These are phyloP conservation scores for Dasysyrphus albostriatus DNA, from an alignment of 2,888 invertebrate genomes.

Conservation along the genomic window DNA sequence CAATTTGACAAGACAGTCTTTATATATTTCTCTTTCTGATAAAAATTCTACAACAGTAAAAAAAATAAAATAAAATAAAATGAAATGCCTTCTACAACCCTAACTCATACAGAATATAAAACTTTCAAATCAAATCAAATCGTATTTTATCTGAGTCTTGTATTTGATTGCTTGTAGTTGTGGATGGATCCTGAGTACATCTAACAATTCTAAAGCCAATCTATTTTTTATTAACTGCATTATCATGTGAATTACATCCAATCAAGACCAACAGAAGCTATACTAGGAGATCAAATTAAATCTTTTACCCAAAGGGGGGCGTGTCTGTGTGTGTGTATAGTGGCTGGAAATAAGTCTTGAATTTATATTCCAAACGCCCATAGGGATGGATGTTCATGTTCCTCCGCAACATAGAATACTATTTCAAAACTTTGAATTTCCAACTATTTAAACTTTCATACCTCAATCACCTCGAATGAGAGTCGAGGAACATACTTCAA, in stretches of 20 bases:
- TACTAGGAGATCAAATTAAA: slow-evolving; percentile 34
- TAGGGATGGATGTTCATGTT: slow-evolving; percentile 6
- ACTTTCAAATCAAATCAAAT: slow-evolving; percentile 52
- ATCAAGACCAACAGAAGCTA: slow-evolving; percentile 34
- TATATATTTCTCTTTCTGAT: not conserved
- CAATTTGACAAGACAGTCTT: slow-evolving; percentile 2
- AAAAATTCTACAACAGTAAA: not conserved
- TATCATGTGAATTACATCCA: slow-evolving; percentile 60
- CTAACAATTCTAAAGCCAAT: slow-evolving; percentile 26
- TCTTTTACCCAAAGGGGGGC: slow-evolving; percentile 13
- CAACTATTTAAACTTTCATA: slow-evolving; percentile 70
- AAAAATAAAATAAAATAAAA: slow-evolving; percentile 1
- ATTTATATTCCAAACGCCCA: slow-evolving; percentile 34
- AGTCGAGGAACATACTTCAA: slow-evolving; percentile 46
- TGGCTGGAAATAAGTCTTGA: slow-evolving; percentile 1
- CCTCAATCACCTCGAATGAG: slow-evolving; percentile 50
- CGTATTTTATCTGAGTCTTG: slow-evolving; percentile 27
- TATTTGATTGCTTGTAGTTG: slow-evolving; percentile 38
- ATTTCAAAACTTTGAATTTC: slow-evolving; percentile 56
- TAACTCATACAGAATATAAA: slow-evolving; percentile 4
- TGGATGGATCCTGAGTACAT: slow-evolving; percentile 4
- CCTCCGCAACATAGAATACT: slow-evolving; percentile 16
- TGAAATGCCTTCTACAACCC: not conserved
- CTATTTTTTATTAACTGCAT: slow-evolving; percentile 56
- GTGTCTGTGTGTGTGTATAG: not conserved